phyloP scores from a whole-genome alignment of 2,113 vertebrate genomes.

The Chloropsis cyanopogon region DNA sequence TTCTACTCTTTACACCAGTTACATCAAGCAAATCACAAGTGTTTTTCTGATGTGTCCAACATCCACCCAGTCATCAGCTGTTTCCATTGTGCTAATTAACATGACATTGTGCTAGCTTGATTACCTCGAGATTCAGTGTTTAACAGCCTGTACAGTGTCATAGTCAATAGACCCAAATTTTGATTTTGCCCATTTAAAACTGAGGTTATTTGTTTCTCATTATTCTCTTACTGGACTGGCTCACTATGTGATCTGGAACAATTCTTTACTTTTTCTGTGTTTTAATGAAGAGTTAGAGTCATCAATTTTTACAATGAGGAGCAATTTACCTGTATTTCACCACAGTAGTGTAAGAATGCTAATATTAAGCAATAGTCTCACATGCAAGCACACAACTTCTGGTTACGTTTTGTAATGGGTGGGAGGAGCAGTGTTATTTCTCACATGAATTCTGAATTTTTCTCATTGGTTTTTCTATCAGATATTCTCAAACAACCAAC shows the following conservation, averaged over 20 bases:
- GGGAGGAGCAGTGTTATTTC: not conserved
- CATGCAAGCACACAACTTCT: not conserved
- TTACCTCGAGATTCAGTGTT: not conserved
- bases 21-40: not conserved
- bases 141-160: not conserved
- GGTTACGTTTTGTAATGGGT: not conserved
- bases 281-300: not conserved
- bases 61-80: not conserved
- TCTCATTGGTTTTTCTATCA: slow-evolving; percentile 27
- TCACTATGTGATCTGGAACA: not conserved
- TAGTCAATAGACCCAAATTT: not conserved
- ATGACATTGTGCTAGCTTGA: not conserved
- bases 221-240: not conserved
- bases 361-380: not conserved
- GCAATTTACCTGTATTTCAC: not conserved
- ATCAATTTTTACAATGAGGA: not conserved
- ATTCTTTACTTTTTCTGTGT: not conserved
- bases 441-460: not conserved
- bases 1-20: not conserved
- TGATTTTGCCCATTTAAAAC: not conserved
- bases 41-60: not conserved
- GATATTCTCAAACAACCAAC: slow-evolving; percentile 63
- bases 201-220: not conserved
- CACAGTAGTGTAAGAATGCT: not conserved
- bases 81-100: not conserved